Base-by-base conservation (phyloP, 2,888 invertebrate species). In the Lordiphosa andalusiaca region DNA sequence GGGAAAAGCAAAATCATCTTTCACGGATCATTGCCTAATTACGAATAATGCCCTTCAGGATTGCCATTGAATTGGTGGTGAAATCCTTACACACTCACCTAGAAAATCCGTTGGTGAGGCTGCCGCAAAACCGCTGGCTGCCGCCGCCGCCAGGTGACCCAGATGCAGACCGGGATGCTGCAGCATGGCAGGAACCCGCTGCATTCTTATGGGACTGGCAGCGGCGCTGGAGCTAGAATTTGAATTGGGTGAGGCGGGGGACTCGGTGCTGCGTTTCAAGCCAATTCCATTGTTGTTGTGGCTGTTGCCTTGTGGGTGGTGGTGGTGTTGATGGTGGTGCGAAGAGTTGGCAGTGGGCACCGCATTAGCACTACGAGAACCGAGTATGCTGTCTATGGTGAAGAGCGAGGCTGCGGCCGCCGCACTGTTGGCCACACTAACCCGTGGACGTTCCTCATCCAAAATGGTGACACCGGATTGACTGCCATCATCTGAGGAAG, bases 361-460 rank as follows among this genome's bases (percentile, higher is more conserved):
- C 39, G 21, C 47, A 30, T 40, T 46, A 3, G 46, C 37, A 6
- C 42, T 73, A 91, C 88, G 73, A 51, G 95, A 94, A 46, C 95
- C 95, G 88, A 96, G 90, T 81, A 96, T 95, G 90, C 95, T 95
- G 90, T 96, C 96, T 85, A 96, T 96, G 78, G 95, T 96, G 89
- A 96, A 96, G 65, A 95, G 91, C 4, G 93, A 93, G 19, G 92
- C 90, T 0, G 91, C 85, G 0, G 84, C 80, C 3, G 86, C 86
- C 84, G 92, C 90, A 6, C 87, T 76, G 7, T 83, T 73, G 35
- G 71, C 70, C 37, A 49, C 50, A 47, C 59, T 60, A 6, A 58
- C 62, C 2, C 61, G 51, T 1, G 77, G 62, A 6, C 88, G 78
- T 21, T 89, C 88, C 42, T 87, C 87, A 33, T 88, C 87, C 53